Base-by-base conservation (phyloP, 2,888 invertebrate species). In the Sympetrum striolatum region DNA sequence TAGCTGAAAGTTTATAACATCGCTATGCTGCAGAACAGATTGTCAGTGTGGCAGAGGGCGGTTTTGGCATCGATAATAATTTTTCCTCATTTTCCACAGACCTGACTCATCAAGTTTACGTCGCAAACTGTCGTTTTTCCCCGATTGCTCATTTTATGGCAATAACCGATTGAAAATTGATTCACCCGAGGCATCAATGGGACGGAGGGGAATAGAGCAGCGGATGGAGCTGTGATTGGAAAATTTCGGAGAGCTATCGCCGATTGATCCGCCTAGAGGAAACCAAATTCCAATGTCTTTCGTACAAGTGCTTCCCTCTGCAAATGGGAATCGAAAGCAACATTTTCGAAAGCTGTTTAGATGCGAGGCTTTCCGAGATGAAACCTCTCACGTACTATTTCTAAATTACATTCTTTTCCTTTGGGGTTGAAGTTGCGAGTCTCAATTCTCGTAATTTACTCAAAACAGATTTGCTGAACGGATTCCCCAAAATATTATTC, bases 91-190 rank as follows among this genome's bases (percentile, higher is more conserved):
- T 73, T 73, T 31, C 73, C 73, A 25, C 25, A 73, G 73, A 73
- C n/a, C 64, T 64, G 1, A 64, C 73, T 73, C 73, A 73, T 73
- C 73, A 73, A 73, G 25, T 73, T 64, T 25, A 73, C 22, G 31
- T 73, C 73, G 73, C 10, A 73, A 25, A 64, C 64, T 64, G 64
- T 64, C 64, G 64, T 64, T 64, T 64, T 31, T 73, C 25, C 73
- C 82, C 22, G 25, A 35, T 35, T 60, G 86, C 60, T 86, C 86
- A 86, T 86, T 86, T 86, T 86, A 53, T 15, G 86, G 60, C 86
- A 86, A 86, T 86, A 86, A 86, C 86, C 86, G 60, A 86, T 86
- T 48, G 60, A 60, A 86, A 86, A 86, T 86, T 86, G 86, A 86
- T 60, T 86, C 86, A 86, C 60, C 86, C 37, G 31, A 60, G 86